Percentiles rank a stretch among this genome's conserved stretches.
Evolutionary conservation across 2,113 vertebrate species (phyloP).

Genomic region (Xenus cinereus): DNA sequence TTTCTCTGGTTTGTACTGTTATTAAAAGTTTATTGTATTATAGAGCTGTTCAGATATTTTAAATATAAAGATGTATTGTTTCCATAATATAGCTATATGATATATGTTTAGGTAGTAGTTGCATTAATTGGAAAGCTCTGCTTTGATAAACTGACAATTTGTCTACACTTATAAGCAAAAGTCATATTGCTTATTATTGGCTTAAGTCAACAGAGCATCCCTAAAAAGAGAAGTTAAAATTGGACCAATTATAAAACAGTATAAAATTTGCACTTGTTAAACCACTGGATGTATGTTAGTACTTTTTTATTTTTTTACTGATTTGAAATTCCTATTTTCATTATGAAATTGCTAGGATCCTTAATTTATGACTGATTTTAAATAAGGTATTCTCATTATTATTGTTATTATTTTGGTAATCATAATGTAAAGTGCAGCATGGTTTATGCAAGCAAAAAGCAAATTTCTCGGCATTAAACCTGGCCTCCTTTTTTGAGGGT

Average conservation of each 20-base stretch:
- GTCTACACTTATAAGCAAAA: constrained; percentile 81
- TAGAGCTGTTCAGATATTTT: constrained; percentile 91
- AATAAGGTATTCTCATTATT: constrained; percentile 69
- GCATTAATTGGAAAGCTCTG: constrained; percentile 85
- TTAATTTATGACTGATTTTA: constrained; percentile 87
- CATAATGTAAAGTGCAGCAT: constrained; percentile 74
- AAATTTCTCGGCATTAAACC: constrained; percentile 64
- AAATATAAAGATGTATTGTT: constrained; percentile 88
- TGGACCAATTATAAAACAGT: constrained; percentile 83
- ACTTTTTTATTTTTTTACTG: constrained; percentile 61
- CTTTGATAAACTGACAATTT: constrained; percentile 88
- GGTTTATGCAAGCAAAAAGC: constrained; percentile 79
- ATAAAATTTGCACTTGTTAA: constrained; percentile 85
- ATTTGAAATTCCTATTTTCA: constrained; percentile 74
- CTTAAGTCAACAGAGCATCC: constrained; percentile 74
- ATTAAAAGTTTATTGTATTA: constrained; percentile 92
- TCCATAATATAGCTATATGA: constrained; percentile 82
- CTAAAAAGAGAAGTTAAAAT: constrained; percentile 71
- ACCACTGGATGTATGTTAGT: constrained; percentile 76
- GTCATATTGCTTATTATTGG: constrained; percentile 72
- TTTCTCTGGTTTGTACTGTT: constrained; percentile 84
- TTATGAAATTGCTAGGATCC: constrained; percentile 85
- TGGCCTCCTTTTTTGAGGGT: constrained; percentile 63
- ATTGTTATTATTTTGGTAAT: constrained; percentile 75
- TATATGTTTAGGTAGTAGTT: constrained; percentile 88